Evolutionary conservation across 1,140 invertebrate species (phyloP), one percentile per base, ranked within the genome.

Genomic region (Eupristina koningsbergeri): DNA sequence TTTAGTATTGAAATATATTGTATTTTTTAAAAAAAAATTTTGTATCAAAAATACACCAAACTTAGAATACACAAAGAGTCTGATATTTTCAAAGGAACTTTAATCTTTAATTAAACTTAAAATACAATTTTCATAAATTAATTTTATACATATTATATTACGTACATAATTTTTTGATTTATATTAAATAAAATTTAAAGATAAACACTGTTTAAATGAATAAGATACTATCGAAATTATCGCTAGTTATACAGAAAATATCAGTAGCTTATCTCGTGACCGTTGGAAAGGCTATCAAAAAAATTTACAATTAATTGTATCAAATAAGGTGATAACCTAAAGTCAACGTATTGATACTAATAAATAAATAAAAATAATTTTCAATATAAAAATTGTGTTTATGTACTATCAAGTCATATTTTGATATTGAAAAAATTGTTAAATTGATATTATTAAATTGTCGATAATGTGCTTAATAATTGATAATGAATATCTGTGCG

Each of bases 251-350:
- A 17, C 36, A 19, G 17, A 67, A 67, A 36, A 26, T 67, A 67
- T 67, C 64, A 36, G 64, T 67, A 67, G 31, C 36, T 67, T 67
- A 67, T 67, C 64, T 67, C 34, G 17, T 67, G 64, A 67, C 64
- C 17, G 19, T 64, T 67, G 19, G 22, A 67, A 67, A 67, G 64
- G 64, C 34, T 67, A 67, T 67, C 64, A 15, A 15, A 36, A 19
- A 67, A 36, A 67, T 36, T 67, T 67, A 1, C 15, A 19, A 67
- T 36, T 34, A 36, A 67, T 67, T 67, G 15, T 22, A 22, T 29
- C 29, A 13, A 29, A 11, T 15, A 15, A 64, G 29, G 61, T 34
- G 29, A 64, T 64, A 34, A 31, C 34, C 15, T 19, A 5, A 1
- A 67, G 15, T 15, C 36, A 36, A 31, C 17, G 9, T 22, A 67